Conservation (phyloP, 2,888 invertebrate genomes). For the Cloeon dipterum region DNA sequence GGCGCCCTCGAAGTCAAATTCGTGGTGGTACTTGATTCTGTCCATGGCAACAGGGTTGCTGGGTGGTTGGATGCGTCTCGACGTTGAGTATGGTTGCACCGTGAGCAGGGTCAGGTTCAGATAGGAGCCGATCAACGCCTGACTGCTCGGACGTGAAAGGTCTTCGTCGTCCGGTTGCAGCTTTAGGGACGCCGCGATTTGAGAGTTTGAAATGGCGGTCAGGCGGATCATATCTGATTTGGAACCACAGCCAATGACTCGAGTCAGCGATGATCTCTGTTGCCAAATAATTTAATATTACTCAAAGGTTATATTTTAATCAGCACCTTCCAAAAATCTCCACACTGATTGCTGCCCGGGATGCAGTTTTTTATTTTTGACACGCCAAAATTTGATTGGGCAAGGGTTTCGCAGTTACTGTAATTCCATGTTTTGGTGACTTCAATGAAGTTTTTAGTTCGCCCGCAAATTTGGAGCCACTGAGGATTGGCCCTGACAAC, state of each 20-base stretch:
- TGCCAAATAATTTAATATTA: constrained; percentile 4
- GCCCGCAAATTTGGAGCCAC: constrained; percentile 3
- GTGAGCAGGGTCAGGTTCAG: constrained; percentile 4
- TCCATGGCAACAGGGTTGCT: background rate
- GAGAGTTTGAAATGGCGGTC: constrained; percentile 5
- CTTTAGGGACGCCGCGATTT: constrained; percentile 4
- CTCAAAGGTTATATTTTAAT: background rate
- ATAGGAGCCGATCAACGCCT: constrained; percentile 6
- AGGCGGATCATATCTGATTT: constrained; percentile 6
- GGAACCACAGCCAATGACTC: constrained; percentile 7
- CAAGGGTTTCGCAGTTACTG: constrained; percentile 6
- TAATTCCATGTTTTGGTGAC: constrained; percentile 7
- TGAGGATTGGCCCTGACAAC: background rate
- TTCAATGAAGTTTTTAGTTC: constrained; percentile 5
- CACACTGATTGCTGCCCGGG: constrained; percentile 11
- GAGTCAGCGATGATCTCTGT: constrained; percentile 6
- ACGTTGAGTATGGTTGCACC: background rate
- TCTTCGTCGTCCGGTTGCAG: constrained; percentile 2
- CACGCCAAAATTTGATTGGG: constrained; percentile 7
- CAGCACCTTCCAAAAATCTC: constrained; percentile 10
- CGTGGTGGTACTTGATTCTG: background rate
- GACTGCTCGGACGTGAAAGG: constrained; percentile 3
- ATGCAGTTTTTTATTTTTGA: constrained; percentile 8
- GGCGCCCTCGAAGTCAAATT: too few relatives aligned
- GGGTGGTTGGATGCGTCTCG: constrained; percentile 2